Evolutionary conservation across 2,113 vertebrate species (phyloP).

Genomic region (Zeus faber): DNA sequence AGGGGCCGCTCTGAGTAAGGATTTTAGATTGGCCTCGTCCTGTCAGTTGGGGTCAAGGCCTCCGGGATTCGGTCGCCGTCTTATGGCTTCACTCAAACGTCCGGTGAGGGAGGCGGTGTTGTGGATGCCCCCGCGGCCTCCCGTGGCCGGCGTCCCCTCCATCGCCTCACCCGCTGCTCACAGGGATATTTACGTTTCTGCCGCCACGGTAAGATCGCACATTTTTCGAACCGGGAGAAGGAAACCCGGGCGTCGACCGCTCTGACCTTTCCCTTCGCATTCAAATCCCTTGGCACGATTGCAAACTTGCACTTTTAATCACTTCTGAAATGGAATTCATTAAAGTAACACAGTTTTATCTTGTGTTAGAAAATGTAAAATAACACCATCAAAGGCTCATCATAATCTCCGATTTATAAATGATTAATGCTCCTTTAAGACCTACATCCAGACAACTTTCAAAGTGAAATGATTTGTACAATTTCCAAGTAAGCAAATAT

Average conservation of each 20-base stretch:
- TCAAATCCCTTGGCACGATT: constrained; percentile 1
- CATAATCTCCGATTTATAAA: background rate
- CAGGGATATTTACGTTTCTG: constrained; percentile 20
- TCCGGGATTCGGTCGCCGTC: constrained; percentile 52
- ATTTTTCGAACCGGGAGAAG: background rate
- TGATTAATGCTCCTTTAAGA: background rate
- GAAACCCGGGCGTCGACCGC: background rate
- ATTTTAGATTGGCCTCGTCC: constrained; percentile 24
- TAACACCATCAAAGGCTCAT: constrained; percentile 2
- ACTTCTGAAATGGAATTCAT: constrained; percentile 8
- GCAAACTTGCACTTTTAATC: constrained; percentile 11
- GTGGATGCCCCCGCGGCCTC: constrained; percentile 44
- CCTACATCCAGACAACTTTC: background rate
- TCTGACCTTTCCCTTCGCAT: constrained; percentile 18
- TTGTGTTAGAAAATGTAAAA: background rate
- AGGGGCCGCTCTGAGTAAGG: constrained; percentile 31
- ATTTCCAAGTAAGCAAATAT: constrained; percentile 4
- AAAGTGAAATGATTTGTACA: background rate
- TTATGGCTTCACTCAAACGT: constrained; percentile 64
- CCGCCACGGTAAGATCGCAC: background rate
- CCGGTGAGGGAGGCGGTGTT: constrained; percentile 59
- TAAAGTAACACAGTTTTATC: background rate
- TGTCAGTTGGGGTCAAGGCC: constrained; percentile 59
- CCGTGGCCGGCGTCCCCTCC: constrained; percentile 50
- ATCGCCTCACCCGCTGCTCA: constrained; percentile 27